Percentiles rank a stretch among this genome's conserved stretches.
Conservation (phyloP, 2,113 vertebrate species). For the Dicrurus megarhynchus region DNA sequence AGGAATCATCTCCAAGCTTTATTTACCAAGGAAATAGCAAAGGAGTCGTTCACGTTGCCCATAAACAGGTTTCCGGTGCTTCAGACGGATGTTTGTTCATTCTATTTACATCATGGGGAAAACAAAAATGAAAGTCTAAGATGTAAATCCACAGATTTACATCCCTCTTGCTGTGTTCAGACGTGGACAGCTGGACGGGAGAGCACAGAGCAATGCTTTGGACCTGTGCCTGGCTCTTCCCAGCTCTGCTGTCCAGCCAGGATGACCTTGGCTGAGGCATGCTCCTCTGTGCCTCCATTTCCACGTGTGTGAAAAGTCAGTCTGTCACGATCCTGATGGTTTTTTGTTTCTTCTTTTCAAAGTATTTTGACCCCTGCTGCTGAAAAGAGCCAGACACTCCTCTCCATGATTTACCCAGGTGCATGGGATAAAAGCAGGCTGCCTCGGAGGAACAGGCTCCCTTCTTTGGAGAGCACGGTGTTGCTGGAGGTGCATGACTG, state of each 20-base stretch:
- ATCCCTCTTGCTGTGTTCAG: not conserved
- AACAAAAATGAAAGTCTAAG: slow-evolving; percentile 6
- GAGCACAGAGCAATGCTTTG: not conserved
- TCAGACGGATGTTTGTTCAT: not conserved
- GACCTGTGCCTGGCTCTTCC: not conserved
- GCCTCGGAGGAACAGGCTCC: not conserved
- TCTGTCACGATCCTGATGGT: not conserved
- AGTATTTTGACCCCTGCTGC: slow-evolving; percentile 40
- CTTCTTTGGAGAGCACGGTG: not conserved
- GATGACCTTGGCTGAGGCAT: not conserved
- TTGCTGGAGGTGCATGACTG: slow-evolving; percentile 2
- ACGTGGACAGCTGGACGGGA: not conserved
- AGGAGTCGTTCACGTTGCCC: not conserved
- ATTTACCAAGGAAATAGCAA: not conserved
- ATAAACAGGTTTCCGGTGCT: not conserved
- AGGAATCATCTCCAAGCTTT: not conserved
- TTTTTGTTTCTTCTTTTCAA: not conserved
- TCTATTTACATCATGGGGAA: not conserved
- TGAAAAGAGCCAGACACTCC: slow-evolving; percentile 58
- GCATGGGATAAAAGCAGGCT: slow-evolving; percentile 28
- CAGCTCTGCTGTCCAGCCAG: not conserved
- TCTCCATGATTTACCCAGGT: not conserved
- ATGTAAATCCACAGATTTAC: not conserved
- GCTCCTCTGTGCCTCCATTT: not conserved
- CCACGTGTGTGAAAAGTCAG: not conserved